These are phyloP conservation scores for Spondyliosoma cantharus DNA, from an alignment of 2,797 vertebrate species.

Conservation along the genomic window DNA sequence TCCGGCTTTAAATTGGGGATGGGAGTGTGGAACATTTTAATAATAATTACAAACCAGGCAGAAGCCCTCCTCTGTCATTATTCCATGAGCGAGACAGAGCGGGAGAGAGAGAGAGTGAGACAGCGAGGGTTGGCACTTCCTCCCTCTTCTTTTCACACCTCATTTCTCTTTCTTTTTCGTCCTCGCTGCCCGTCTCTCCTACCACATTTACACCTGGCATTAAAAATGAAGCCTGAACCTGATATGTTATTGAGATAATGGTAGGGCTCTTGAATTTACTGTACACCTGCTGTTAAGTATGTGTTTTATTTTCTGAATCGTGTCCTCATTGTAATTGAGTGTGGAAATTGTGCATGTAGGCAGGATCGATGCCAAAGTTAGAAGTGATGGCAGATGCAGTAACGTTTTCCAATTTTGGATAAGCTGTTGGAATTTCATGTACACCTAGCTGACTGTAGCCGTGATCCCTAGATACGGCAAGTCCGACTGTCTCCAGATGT, in stretches of 20 bases:
- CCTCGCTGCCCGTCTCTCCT: constrained; percentile 8
- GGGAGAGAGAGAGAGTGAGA: too few relatives aligned
- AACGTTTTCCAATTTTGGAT: not conserved
- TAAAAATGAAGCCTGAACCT: constrained; percentile 8
- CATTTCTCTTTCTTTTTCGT: constrained; percentile 20
- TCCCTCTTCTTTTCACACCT: constrained; percentile 43
- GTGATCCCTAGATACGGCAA: not conserved
- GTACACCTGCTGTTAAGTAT: constrained; percentile 5
- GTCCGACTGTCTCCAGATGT: constrained; percentile 11
- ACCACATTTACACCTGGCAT: constrained; percentile 34
- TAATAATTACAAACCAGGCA: constrained; percentile 47
- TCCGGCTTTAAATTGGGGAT: constrained; percentile 15
- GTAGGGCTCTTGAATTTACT: not conserved
- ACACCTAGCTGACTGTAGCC: not conserved
- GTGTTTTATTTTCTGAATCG: constrained; percentile 1
- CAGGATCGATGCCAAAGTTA: constrained; percentile 2
- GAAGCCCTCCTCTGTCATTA: constrained; percentile 40
- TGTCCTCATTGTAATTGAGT: not conserved
- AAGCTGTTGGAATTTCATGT: constrained; percentile 23
- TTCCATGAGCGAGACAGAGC: not conserved
- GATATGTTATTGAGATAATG: constrained; percentile 6
- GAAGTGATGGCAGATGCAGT: constrained; percentile 16
- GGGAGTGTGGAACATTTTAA: constrained; percentile 20
- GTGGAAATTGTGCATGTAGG: not conserved
- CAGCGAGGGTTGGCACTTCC: constrained; percentile 7